These are phyloP conservation scores for Apodemus sylvaticus DNA, from an alignment of 2,113 vertebrate species.

Conservation along the genomic window DNA sequence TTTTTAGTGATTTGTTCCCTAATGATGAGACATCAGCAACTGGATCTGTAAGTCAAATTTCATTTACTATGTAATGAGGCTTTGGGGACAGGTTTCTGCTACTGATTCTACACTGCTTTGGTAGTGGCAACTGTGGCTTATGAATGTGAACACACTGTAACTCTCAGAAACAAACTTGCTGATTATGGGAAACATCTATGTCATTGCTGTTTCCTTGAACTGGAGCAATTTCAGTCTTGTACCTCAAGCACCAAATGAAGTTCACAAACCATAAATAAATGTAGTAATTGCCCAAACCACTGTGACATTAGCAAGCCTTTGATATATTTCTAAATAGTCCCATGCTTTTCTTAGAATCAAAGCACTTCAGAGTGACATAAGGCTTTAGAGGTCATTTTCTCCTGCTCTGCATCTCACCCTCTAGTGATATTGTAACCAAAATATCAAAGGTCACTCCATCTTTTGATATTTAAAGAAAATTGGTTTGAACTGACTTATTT, in stretches of 20 bases:
- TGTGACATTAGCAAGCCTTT: conserved; percentile 59
- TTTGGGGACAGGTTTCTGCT: conserved; percentile 55
- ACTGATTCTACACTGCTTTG: conserved; percentile 42
- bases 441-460: conserved; percentile 60
- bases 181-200: conserved; percentile 70
- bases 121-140: neutral
- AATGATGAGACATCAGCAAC: neutral
- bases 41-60: conserved; percentile 37
- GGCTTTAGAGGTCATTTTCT: conserved; percentile 51
- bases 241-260: conserved; percentile 65
- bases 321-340: conserved; percentile 62
- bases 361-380: conserved; percentile 53
- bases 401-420: conserved; percentile 42
- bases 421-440: conserved; percentile 49
- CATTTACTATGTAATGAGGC: conserved; percentile 61
- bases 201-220: conserved; percentile 72
- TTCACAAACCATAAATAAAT: conserved; percentile 77
- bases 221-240: conserved; percentile 72
- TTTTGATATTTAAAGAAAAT: conserved; percentile 79
- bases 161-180: conserved; percentile 47
- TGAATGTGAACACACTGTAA: conserved; percentile 58
- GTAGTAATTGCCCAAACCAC: conserved; percentile 67
- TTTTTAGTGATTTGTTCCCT: conserved; percentile 23
- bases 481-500: conserved; percentile 66
- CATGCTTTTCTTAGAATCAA: conserved; percentile 57